Base-by-base conservation (phyloP, 2,113 vertebrate genomes). In the Podarcis raffonei region DNA sequence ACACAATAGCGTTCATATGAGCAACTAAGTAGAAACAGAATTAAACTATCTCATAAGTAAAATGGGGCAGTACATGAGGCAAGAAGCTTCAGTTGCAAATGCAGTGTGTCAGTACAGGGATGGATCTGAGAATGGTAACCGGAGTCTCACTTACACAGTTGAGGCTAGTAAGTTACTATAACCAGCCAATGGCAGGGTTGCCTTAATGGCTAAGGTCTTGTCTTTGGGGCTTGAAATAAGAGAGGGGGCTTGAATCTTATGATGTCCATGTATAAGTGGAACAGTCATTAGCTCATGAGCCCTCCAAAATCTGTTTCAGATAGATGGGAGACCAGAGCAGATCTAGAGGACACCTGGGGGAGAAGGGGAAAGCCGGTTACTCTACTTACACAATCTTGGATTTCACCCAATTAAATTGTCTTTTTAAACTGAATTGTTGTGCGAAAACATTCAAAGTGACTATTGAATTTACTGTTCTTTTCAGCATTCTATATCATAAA, bases 381-480 rank as follows among this genome's bases (percentile, higher is more conserved):
- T 62, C 59, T 62, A 20, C 59, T 53, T 53, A 9, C 48, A 53
- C 48, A 53, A 53, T 53, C 48, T 53, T 12, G 48, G 48, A 53
- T 53, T 12, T 62, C 59, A 62, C 59, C 59, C 59, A 62, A 48
- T 7, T 35, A 27, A 66, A 3, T 20, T 9, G 27, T 81, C 11
- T 20, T 39, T 81, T 66, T 53, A 35, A 81, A 81, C 11, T 78
- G 48, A 85, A 75, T 27, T 78, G 48, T 86, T 78, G 59, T 86
- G 90, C 76, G 77, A 90, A 89, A 94, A 81, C 27, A 79, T 32
- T 81, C 85, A 20, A 75, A 22, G 72, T 25, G 62, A 90, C 87
- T 80, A 48, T 1, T 88, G 35, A 91, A 83, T n/a, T 84, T 53
- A 66, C 32, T 42, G 13, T 35, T 90, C 12, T 23, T 30, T 94